A percentile compares a stretch with the other conserved stretches of the same genome.
These are phyloP conservation scores for Orchestes rusci DNA, from an alignment of 2,888 invertebrate genomes.

Conservation along the genomic window DNA sequence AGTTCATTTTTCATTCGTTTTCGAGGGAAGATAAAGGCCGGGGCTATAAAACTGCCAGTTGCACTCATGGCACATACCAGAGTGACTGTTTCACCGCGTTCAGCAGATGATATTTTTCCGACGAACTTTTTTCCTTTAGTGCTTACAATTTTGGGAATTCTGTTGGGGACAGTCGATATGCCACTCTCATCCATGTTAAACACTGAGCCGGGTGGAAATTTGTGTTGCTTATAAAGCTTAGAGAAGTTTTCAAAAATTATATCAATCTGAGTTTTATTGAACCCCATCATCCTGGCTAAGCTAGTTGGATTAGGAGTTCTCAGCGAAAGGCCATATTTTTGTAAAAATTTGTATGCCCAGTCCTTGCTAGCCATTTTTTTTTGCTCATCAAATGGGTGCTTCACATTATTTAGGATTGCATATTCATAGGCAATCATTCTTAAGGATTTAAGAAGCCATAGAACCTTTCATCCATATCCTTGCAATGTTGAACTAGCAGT, in stretches of 20 bases:
- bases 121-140: slow-evolving; percentile 8
- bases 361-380: slow-evolving; percentile 2
- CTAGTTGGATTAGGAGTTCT: slow-evolving; percentile 2
- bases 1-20: slow-evolving; percentile 4
- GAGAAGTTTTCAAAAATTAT: slow-evolving; percentile 2
- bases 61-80: slow-evolving; percentile 7
- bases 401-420: slow-evolving; percentile 1
- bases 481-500: background rate
- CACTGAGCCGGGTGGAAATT: slow-evolving; percentile 2
- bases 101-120: slow-evolving; percentile 7
- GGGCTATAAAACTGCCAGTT: slow-evolving; percentile 4
- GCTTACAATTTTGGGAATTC: slow-evolving; percentile 6
- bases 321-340: slow-evolving; percentile 5
- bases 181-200: slow-evolving; percentile 8
- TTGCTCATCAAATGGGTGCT: background rate
- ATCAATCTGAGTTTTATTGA: slow-evolving; percentile 6
- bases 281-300: slow-evolving; percentile 7
- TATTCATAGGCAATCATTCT: slow-evolving; percentile 3
- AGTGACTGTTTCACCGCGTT: slow-evolving; percentile 2
- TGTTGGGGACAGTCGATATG: slow-evolving; percentile 7
- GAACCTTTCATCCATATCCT: slow-evolving; percentile 3
- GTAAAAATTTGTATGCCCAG: slow-evolving; percentile 5
- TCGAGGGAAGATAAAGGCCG: slow-evolving; percentile 6
- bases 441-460: slow-evolving; percentile 1
- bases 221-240: slow-evolving; percentile 6